phyloP scores from a whole-genome alignment of 2,888 invertebrate genomes.

The Poecilus cupreus region DNA sequence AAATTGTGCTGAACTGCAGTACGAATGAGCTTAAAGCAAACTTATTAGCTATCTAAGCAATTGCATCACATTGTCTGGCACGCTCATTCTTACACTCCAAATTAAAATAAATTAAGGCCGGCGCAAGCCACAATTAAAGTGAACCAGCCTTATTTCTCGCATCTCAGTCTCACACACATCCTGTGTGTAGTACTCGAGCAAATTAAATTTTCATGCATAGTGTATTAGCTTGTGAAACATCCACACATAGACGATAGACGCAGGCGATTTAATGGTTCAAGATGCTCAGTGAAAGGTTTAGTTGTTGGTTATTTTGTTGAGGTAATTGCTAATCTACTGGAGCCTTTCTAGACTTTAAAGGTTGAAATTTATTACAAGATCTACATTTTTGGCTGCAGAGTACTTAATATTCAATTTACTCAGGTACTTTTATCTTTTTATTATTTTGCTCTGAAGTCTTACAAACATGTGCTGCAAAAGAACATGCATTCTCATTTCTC shows the following conservation, averaged over 20 bases:
- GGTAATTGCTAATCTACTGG: background rate
- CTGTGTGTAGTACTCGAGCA: background rate
- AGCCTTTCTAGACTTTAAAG: background rate
- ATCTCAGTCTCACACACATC: background rate
- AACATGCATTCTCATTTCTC: no score
- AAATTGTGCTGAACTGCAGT: no score
- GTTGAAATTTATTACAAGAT: no score
- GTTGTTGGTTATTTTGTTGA: no score
- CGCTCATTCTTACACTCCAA: slow-evolving; percentile 1
- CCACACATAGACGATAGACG: background rate
- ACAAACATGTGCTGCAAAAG: no score
- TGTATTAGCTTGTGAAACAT: slow-evolving; percentile 17
- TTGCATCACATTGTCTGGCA: slow-evolving; percentile 36
- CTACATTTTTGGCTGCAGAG: no score
- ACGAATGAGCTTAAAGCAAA: no score
- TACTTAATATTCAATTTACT: no score
- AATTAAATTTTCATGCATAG: background rate
- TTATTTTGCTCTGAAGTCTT: no score
- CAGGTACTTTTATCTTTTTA: no score
- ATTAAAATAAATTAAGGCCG: slow-evolving; percentile 40
- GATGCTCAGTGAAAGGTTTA: slow-evolving; percentile 13
- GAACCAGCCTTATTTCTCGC: background rate
- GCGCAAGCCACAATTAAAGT: slow-evolving; percentile 22
- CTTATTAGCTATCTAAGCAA: background rate
- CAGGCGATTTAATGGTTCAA: background rate